phyloP scores from a whole-genome alignment of 2,888 invertebrate genomes.

The Metellina segmentata region DNA sequence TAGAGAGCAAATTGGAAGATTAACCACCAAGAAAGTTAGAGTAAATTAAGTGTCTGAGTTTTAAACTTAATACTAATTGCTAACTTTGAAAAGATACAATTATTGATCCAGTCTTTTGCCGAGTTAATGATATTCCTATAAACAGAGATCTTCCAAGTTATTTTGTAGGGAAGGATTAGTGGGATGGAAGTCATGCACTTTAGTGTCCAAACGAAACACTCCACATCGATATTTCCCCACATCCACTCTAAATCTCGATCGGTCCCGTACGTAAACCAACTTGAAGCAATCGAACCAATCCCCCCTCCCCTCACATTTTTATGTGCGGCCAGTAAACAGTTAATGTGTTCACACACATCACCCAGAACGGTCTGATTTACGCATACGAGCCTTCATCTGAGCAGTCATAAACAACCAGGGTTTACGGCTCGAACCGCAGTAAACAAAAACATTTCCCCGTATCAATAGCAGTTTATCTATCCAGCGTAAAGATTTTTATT shows the following conservation, averaged over 20 bases:
- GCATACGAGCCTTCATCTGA: constrained; percentile 26
- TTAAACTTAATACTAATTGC: too few relatives aligned
- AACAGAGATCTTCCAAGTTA: too few relatives aligned
- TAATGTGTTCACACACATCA: constrained; percentile 41
- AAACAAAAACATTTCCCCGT: constrained; percentile 28
- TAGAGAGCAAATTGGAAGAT: too few relatives aligned
- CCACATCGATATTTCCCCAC: background rate
- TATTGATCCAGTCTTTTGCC: too few relatives aligned
- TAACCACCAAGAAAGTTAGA: too few relatives aligned
- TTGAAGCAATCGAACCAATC: background rate
- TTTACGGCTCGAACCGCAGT: constrained; percentile 33
- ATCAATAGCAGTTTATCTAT: constrained; percentile 48
- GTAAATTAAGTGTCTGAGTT: too few relatives aligned
- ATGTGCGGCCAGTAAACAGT: constrained; percentile 43
- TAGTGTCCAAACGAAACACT: background rate
- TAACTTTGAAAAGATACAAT: too few relatives aligned
- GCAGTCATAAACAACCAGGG: constrained; percentile 40
- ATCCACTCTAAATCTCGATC: background rate
- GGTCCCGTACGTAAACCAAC: background rate
- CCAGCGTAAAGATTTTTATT: constrained; percentile 30
- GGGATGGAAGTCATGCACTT: background rate
- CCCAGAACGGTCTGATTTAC: constrained; percentile 42
- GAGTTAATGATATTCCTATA: too few relatives aligned
- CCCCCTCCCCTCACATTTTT: constrained; percentile 1
- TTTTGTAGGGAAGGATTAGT: too few relatives aligned